Evolutionary conservation across 2,113 vertebrate genomes (phyloP), one percentile per base, ranked within the genome.

Genomic region (Reinhardtius hippoglossoides): DNA sequence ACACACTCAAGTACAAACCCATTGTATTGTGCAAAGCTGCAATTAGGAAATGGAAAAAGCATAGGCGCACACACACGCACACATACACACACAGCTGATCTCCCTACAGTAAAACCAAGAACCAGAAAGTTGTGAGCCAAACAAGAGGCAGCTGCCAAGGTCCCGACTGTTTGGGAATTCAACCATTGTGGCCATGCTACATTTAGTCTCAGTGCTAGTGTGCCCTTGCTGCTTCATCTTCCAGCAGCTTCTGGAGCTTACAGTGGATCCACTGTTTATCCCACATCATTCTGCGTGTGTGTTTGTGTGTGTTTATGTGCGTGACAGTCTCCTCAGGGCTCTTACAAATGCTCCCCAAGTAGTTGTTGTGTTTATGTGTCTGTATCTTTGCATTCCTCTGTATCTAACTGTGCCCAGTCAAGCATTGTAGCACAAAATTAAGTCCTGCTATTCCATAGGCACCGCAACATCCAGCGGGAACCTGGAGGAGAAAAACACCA

Each of bases 381-480:
- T 82, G 80, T 83, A 82, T 88, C 85, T 74, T 84, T 82, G 77
- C 74, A 61, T 73, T 77, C 63, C 78, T 81, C 76, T 89, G 79
- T 83, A 78, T 91, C 90, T 73, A 70, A 74, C 87, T 85, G 87
- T 78, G 87, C 67, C 70, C 87, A 90, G 78, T 70, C 89, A 85
- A 89, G 87, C 89, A 76, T 64, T 88, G 83, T 76, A 84, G 84
- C 88, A 88, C 88, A 88, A 91, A 92, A 92, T 91, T 62, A 91
- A 88, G 65, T 82, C 71, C 70, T 74, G 67, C 67, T 80, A 82
- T 88, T 89, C 85, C 82, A 89, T 79, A 88, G 86, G 88, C 80
- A 64, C 27, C 40, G 14, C 37, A 3, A 15, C 40, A 64, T 76
- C 71, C 71, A 13, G 60, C 35, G 85, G 74, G 74, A 84, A 50